These are phyloP conservation scores for Catharus fuscescens DNA, from an alignment of 2,113 vertebrate genomes.

Conservation along the genomic window DNA sequence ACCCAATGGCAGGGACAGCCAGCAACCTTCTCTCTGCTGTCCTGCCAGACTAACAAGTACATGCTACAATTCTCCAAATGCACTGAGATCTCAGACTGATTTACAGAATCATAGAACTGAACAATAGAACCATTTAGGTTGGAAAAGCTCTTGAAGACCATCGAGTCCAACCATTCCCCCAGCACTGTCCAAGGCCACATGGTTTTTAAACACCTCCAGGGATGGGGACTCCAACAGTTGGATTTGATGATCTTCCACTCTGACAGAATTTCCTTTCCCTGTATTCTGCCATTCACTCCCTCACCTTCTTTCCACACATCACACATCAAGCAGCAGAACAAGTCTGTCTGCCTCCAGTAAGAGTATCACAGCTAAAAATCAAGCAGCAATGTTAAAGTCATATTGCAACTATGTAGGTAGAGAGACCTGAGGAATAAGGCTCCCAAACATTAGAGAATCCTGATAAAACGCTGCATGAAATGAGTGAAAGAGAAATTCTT, in stretches of 20 bases:
- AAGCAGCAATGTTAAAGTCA: background rate
- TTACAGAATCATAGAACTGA: background rate
- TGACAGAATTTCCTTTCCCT: background rate
- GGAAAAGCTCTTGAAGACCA: background rate
- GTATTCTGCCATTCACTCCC: background rate
- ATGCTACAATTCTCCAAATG: background rate
- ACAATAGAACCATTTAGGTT: background rate
- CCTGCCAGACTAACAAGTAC: too few species aligned
- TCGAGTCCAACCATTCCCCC: background rate
- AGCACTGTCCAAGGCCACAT: background rate
- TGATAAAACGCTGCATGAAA: background rate
- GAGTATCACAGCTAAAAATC: background rate
- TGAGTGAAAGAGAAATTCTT: background rate
- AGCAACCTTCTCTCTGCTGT: background rate
- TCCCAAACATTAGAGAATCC: fast-evolving
- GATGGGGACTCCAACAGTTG: background rate
- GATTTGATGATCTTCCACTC: background rate
- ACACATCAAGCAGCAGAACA: background rate
- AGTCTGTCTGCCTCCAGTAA: background rate
- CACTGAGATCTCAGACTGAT: background rate
- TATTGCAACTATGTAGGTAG: fast-evolving
- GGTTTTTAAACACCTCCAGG: background rate
- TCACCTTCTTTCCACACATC: fast-evolving
- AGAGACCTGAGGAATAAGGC: background rate
- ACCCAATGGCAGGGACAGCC: background rate